phyloP scores from a whole-genome alignment of 2,888 invertebrate genomes.

The Tanypteryx hageni region DNA sequence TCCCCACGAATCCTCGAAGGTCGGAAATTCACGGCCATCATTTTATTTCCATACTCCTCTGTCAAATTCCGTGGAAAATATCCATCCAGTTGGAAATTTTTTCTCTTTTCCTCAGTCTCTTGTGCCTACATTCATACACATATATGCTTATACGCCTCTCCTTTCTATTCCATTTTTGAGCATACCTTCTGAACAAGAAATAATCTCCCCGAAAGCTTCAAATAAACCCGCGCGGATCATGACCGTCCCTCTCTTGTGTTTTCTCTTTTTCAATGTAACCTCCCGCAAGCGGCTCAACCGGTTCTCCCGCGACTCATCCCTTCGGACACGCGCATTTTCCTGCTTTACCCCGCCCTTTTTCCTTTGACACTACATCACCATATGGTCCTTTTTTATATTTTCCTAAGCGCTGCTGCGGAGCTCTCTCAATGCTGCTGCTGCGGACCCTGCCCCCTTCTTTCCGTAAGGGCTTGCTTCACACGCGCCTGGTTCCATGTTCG shows the following conservation, averaged over 20 bases:
- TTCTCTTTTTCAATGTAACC: not conserved
- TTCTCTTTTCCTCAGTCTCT: not conserved
- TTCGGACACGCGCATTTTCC: not conserved
- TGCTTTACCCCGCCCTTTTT: not conserved
- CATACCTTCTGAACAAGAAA: not conserved
- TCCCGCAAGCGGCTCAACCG: not conserved
- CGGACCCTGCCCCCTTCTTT: too few species aligned
- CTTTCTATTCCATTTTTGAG: not conserved
- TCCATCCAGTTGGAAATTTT: not conserved
- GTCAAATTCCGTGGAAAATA: not conserved
- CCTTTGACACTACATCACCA: too few species aligned
- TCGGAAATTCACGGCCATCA: not conserved
- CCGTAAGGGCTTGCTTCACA: too few species aligned
- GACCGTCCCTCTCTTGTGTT: not conserved
- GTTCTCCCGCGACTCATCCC: not conserved
- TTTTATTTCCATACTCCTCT: not conserved
- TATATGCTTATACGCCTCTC: not conserved
- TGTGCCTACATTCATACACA: not conserved
- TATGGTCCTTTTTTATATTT: too few species aligned
- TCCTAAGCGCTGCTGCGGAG: too few species aligned
- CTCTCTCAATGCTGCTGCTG: too few species aligned
- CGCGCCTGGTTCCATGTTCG: too few species aligned
- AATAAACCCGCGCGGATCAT: conserved; percentile 4
- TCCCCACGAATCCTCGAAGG: not conserved
- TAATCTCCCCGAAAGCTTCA: not conserved